phyloP scores from a whole-genome alignment of 2,888 invertebrate genomes.

The Meandrusa payeni region DNA sequence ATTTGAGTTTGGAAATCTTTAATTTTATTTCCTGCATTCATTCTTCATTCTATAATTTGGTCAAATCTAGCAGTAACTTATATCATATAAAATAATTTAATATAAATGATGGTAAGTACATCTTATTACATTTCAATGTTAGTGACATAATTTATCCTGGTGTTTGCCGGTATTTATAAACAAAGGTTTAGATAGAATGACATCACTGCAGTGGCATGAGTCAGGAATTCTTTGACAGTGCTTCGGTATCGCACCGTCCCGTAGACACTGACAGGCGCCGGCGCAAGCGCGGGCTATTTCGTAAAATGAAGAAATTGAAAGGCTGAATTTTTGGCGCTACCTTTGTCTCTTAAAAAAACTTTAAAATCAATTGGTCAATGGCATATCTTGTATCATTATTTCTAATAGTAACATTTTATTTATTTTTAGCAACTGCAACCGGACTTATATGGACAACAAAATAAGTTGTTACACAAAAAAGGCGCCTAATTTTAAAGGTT shows the following conservation, averaged over 20 bases:
- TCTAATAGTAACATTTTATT: too few species aligned
- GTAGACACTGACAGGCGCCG: slow-evolving; percentile 15
- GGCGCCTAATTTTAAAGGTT: too few species aligned
- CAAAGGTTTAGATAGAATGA: slow-evolving; percentile 23
- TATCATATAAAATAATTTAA: too few species aligned
- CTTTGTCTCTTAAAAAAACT: neutral
- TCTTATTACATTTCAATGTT: neutral
- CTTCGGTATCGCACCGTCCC: slow-evolving; percentile 18
- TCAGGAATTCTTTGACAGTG: slow-evolving; percentile 44
- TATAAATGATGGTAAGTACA: neutral
- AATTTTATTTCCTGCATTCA: too few species aligned
- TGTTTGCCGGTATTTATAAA: slow-evolving; percentile 13
- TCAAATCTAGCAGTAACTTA: too few species aligned
- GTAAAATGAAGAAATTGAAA: neutral
- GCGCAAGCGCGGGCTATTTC: slow-evolving; percentile 1
- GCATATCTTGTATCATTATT: too few species aligned
- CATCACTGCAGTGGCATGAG: slow-evolving; percentile 36
- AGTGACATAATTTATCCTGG: slow-evolving; percentile 2
- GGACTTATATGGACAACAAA: too few species aligned
- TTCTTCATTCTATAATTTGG: too few species aligned
- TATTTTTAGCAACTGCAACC: too few species aligned
- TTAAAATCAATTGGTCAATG: neutral
- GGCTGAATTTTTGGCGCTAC: neutral
- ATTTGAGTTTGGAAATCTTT: too few species aligned
- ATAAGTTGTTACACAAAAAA: too few species aligned